A percentile compares a stretch with the other conserved stretches of the same genome.
phyloP scores from a whole-genome alignment of 2,797 vertebrate species.

The Selene dorsalis region DNA sequence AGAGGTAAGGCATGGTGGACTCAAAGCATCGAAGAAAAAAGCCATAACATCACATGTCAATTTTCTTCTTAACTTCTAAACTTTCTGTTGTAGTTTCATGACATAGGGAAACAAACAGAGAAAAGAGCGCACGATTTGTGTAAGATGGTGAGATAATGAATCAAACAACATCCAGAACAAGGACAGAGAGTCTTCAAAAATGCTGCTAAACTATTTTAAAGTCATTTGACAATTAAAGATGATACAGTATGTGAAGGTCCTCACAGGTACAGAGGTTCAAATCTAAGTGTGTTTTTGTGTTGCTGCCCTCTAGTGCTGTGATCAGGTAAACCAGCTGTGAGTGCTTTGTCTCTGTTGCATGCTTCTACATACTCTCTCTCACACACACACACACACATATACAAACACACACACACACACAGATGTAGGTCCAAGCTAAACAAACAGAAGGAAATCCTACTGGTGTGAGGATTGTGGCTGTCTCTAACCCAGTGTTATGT shows the following conservation, averaged over 20 bases:
- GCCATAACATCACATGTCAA: too few relatives aligned
- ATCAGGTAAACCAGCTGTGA: constrained; percentile 9
- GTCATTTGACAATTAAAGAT: not conserved
- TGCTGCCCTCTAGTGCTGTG: constrained; percentile 51
- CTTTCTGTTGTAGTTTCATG: too few relatives aligned
- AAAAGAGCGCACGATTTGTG: too few relatives aligned
- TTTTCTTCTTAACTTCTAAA: too few relatives aligned
- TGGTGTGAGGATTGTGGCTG: constrained; percentile 29
- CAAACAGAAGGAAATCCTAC: constrained; percentile 45
- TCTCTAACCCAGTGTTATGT: constrained; percentile 18
- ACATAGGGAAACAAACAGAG: too few relatives aligned
- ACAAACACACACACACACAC: constrained; percentile 16
- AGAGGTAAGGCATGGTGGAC: too few relatives aligned
- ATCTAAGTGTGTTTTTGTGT: not conserved
- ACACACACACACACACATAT: constrained; percentile 13
- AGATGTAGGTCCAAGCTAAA: constrained; percentile 44
- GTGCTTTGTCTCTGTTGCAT: constrained; percentile 2
- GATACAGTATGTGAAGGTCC: not conserved
- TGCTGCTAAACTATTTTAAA: not conserved
- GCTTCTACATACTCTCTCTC: not conserved
- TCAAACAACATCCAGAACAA: not conserved
- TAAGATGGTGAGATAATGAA: too few relatives aligned
- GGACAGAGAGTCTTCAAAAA: not conserved
- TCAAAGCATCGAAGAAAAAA: too few relatives aligned
- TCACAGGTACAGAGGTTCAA: not conserved